Base-by-base conservation (phyloP, 2,888 invertebrate species). In the Piscicola geometra region DNA sequence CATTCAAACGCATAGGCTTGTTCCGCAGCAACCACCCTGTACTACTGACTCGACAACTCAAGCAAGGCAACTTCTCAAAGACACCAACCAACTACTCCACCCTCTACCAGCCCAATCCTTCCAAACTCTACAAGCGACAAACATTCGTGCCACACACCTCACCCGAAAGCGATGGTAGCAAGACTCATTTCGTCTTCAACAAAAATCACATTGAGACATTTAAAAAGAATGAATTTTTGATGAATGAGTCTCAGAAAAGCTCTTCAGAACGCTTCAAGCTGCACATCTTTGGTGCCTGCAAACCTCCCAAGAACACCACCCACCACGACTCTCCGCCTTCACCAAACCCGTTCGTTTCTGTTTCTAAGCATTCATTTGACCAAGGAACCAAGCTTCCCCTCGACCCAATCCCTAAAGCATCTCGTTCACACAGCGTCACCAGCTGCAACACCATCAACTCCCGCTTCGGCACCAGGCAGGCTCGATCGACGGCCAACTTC, bases 401-500 rank as follows among this genome's bases (percentile, higher is more conserved):
- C 50, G 12, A 47, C 50, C 50, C n/a, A n/a, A n/a, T 47, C 50
- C 21, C 21, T 47, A 47, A 21, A 47, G 21, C 50, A 47, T 9
- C 50, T 21, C 50, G 50, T 47, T 47, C 50, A 9, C 9, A 15
- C 12, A 47, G 50, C 21, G 50, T 15, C 50, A 15, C 21, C 50
- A 25, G 69, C 3, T 33, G n/a, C n/a, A n/a, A n/a, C n/a, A n/a
- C n/a, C n/a, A n/a, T 18, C 68, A 9, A 25, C 9, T 68, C 33
- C 71, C 9, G n/a, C 47, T n/a, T 21, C 15, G 28, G 12, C 28
- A 15, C 66, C 25, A n/a, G n/a, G n/a, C n/a, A n/a, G n/a, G n/a
- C n/a, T n/a, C n/a, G 18, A 66, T n/a, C n/a, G n/a, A n/a, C n/a
- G n/a, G 80, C 80, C 12, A 79, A 80, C n/a, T 82, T 81, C 80